Percentiles rank a stretch among this genome's conserved stretches.
Conservation (phyloP, 2,113 vertebrate genomes). For the Galbula dea region DNA sequence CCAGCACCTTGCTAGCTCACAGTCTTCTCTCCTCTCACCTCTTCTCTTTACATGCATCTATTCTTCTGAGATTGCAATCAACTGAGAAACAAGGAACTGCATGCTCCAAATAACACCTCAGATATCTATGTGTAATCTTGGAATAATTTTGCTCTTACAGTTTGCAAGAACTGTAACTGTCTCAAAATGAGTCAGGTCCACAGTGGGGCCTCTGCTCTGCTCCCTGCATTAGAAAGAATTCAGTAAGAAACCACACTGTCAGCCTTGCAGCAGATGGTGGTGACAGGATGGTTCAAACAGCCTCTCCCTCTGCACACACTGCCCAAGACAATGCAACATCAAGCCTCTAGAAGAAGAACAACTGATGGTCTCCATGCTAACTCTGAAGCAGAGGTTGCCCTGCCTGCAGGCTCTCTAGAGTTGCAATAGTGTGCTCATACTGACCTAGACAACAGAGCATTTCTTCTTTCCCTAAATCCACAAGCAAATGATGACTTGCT, state of each 20-base stretch:
- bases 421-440: background rate
- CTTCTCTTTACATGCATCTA: background rate
- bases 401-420: background rate
- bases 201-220: background rate
- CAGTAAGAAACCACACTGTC: background rate
- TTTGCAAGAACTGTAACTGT: background rate
- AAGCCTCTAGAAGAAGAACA: background rate
- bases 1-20: background rate
- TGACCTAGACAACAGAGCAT: background rate
- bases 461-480: background rate
- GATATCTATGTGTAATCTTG: background rate
- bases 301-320: fast-evolving
- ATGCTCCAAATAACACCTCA: background rate
- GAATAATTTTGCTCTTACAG: background rate
- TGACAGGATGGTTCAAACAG: background rate
- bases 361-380: background rate
- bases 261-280: background rate
- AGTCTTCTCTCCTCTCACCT: background rate
- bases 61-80: background rate
- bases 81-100: background rate
- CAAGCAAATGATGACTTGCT: background rate
- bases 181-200: background rate
- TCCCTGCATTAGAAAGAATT: background rate
- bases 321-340: background rate
- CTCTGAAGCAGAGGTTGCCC: background rate